Conservation (phyloP, 2,113 vertebrate species). For the Tachycineta bicolor region DNA sequence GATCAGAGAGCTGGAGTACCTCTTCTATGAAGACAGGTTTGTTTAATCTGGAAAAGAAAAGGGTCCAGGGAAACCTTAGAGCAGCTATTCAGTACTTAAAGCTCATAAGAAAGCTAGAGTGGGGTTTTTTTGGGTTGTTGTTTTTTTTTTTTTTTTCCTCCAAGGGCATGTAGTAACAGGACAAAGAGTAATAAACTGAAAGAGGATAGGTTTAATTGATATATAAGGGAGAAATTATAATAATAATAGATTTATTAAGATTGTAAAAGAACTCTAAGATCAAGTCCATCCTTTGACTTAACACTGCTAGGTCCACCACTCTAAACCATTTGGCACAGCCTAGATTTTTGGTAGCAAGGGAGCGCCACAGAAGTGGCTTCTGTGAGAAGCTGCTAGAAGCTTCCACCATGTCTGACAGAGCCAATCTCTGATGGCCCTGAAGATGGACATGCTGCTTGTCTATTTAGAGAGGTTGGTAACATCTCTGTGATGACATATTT, state of each 20-base stretch:
- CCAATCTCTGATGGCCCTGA: background rate
- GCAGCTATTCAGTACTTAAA: background rate
- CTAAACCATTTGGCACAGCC: background rate
- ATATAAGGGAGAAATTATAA: background rate
- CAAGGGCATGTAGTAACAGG: background rate
- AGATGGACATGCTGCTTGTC: background rate
- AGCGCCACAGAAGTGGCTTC: background rate
- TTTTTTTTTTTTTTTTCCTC: too few relatives aligned
- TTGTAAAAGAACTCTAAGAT: background rate
- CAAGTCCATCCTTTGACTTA: background rate
- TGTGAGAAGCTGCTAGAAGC: background rate
- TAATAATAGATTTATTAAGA: background rate
- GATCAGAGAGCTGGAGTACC: background rate
- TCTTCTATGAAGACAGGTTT: background rate
- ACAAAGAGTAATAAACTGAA: background rate
- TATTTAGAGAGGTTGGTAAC: background rate
- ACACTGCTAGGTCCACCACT: background rate
- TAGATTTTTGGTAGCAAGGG: background rate
- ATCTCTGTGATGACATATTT: background rate
- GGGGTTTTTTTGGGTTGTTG: background rate
- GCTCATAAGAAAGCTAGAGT: background rate
- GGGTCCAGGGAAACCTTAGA: background rate
- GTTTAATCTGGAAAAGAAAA: background rate
- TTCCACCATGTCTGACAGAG: background rate
- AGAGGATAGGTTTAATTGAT: background rate